Evolutionary conservation across 2,113 vertebrate species (phyloP).

Genomic region (Corydoras maculifer): DNA sequence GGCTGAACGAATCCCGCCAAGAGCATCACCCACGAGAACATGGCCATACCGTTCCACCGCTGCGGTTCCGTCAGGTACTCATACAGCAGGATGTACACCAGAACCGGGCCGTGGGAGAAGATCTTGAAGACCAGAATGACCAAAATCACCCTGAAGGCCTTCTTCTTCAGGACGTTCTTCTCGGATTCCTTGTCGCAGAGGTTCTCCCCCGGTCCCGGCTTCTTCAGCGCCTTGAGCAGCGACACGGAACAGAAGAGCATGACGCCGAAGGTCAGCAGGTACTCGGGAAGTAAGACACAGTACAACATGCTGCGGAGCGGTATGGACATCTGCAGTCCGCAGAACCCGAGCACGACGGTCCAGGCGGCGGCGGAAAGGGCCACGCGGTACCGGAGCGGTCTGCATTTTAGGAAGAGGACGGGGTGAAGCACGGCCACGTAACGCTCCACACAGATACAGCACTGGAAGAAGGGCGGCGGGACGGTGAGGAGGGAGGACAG

Average conservation of each 20-base stretch:
- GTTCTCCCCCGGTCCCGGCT: constrained; percentile 5
- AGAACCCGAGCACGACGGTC: neutral
- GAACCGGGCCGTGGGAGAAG: constrained; percentile 4
- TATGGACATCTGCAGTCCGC: neutral
- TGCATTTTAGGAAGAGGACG: constrained; percentile 19
- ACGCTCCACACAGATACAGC: no score
- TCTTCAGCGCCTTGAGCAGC: constrained; percentile 20
- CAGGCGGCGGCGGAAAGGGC: constrained; percentile 17
- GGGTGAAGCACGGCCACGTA: neutral
- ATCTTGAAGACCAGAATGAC: constrained; percentile 10
- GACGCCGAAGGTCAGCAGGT: neutral
- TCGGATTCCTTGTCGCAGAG: neutral
- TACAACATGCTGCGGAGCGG: neutral
- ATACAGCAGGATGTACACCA: no score
- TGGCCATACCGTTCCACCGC: no score
- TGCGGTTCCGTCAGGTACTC: no score
- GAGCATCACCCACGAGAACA: no score
- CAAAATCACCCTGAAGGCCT: constrained; percentile 8
- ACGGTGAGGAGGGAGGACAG: no score
- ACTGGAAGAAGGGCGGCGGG: neutral
- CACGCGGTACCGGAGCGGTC: constrained; percentile 20
- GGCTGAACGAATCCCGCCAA: no score
- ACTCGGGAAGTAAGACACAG: constrained; percentile 16
- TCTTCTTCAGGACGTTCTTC: constrained; percentile 21
- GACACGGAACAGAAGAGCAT: constrained; percentile 22